Percentiles rank a stretch among this genome's conserved stretches.
These are phyloP conservation scores for Parochlus steinenii DNA, from an alignment of 2,888 invertebrate genomes.

Conservation along the genomic window DNA sequence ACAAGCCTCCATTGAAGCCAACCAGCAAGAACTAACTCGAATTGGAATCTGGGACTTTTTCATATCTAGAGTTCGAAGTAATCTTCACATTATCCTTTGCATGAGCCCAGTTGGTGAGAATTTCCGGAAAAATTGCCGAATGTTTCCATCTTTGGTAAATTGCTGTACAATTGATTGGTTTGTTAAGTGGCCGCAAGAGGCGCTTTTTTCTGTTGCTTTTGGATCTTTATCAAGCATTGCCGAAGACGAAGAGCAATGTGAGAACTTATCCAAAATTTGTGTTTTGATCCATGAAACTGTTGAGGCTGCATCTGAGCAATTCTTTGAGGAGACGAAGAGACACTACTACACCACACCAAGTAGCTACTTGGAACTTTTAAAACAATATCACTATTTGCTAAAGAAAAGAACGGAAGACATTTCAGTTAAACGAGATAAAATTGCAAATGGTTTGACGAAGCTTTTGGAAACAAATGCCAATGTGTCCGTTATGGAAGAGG, in stretches of 20 bases:
- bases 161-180: slow-evolving; percentile 95
- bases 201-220: slow-evolving; percentile 64
- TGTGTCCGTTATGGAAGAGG: slow-evolving; percentile 72
- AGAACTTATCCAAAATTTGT: slow-evolving; percentile 43
- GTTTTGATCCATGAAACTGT: slow-evolving; percentile 67
- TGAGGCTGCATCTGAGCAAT: slow-evolving; percentile 55
- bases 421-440: slow-evolving; percentile 43
- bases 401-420: slow-evolving; percentile 53
- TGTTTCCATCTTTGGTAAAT: slow-evolving; percentile 87
- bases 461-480: slow-evolving; percentile 25
- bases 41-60: slow-evolving; percentile 76
- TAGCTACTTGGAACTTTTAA: slow-evolving; percentile 73
- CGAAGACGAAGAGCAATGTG: slow-evolving; percentile 33
- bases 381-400: slow-evolving; percentile 55
- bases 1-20: slow-evolving; percentile 49
- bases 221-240: slow-evolving; percentile 46
- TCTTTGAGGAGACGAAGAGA: slow-evolving; percentile 67
- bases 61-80: slow-evolving; percentile 63
- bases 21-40: slow-evolving; percentile 39
- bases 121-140: slow-evolving; percentile 73
- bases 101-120: slow-evolving; percentile 86
- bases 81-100: slow-evolving; percentile 72
- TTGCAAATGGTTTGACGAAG: slow-evolving; percentile 52
- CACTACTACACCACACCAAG: slow-evolving; percentile 85
- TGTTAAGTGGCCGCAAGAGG: slow-evolving; percentile 79